Evolutionary conservation across 2,888 invertebrate species (phyloP).

Genomic region (Eutolmus rufibarbis): DNA sequence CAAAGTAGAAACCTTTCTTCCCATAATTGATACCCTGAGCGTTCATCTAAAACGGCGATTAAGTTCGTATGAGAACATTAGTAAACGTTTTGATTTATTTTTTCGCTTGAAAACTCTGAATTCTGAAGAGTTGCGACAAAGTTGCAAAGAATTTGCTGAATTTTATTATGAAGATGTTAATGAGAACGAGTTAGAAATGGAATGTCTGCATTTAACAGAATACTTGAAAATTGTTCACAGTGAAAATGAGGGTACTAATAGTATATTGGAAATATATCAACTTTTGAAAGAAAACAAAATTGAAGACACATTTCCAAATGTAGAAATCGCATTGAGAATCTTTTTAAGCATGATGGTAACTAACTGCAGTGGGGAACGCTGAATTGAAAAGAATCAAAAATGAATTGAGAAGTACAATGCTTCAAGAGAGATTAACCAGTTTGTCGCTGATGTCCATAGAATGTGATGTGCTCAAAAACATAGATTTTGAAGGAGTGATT

Average conservation of each 20-base stretch:
- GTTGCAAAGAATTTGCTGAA: neutral
- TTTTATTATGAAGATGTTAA: neutral
- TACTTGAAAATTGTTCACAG: neutral
- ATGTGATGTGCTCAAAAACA: neutral
- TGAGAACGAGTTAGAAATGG: neutral
- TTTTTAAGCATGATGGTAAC: neutral
- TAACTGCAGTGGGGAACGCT: neutral
- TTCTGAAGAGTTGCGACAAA: neutral
- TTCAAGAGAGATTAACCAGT: neutral
- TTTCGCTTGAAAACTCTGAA: neutral
- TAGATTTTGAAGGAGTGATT: neutral
- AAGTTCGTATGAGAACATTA: neutral
- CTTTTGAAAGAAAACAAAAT: neutral
- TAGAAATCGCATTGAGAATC: neutral
- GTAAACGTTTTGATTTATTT: neutral
- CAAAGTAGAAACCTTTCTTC: neutral
- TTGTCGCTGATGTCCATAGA: neutral
- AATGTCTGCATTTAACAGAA: neutral
- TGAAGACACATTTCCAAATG: neutral
- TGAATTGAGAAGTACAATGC: neutral
- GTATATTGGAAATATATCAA: neutral
- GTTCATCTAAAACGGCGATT: neutral
- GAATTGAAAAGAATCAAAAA: neutral
- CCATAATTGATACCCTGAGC: neutral
- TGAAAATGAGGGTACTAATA: neutral